A percentile compares a stretch with the other conserved stretches of the same genome.
These are phyloP conservation scores for Smutsia temminckii DNA, from an alignment of 2,797 vertebrate genomes.

Conservation along the genomic window DNA sequence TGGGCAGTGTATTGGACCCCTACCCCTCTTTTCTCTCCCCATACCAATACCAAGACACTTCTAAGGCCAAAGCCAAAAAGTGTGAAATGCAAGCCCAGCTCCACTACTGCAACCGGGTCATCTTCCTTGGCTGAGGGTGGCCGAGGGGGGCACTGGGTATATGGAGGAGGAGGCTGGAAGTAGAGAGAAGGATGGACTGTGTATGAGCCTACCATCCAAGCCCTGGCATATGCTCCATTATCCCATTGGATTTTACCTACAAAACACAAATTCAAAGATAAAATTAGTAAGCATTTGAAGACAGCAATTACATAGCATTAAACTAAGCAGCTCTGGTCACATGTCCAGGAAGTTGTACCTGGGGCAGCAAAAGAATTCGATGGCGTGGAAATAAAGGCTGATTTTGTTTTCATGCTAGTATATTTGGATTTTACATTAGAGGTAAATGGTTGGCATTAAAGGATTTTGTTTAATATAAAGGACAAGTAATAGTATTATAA, in stretches of 20 bases:
- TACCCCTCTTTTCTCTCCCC: rapidly evolving
- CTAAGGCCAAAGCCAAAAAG: not conserved
- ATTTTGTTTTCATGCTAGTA: not conserved
- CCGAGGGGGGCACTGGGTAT: not conserved
- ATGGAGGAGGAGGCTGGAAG: rapidly evolving
- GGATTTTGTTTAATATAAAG: not conserved
- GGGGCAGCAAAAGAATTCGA: not conserved
- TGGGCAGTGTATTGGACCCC: rapidly evolving
- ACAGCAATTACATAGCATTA: not conserved
- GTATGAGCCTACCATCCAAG: rapidly evolving
- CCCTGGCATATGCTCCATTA: not conserved
- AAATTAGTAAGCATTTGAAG: not conserved
- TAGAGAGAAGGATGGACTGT: rapidly evolving
- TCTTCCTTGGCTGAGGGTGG: rapidly evolving
- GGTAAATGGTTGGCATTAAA: not conserved
- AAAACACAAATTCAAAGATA: not conserved
- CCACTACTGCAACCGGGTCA: rapidly evolving
- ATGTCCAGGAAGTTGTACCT: not conserved
- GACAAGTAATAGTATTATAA: not conserved
- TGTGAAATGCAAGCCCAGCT: not conserved
- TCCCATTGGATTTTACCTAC: not conserved
- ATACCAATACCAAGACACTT: not conserved
- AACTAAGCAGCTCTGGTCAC: not conserved
- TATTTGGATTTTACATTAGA: not conserved
- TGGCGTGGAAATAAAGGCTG: not conserved